Percentiles rank a stretch among this genome's conserved stretches.
phyloP scores from a whole-genome alignment of 2,113 vertebrate genomes.

The Cacatua alba region DNA sequence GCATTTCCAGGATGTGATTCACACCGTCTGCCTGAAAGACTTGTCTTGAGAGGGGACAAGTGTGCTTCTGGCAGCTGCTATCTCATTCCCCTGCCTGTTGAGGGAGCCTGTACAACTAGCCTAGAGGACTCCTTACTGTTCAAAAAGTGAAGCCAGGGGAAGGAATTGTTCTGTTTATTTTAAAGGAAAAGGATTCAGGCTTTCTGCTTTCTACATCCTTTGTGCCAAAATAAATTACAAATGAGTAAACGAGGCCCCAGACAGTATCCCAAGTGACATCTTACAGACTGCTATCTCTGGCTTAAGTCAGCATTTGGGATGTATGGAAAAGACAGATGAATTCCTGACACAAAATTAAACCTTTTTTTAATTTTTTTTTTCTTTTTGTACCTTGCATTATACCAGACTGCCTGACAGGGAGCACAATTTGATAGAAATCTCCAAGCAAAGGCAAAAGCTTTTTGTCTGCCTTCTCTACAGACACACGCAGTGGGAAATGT shows the following conservation, averaged over 20 bases:
- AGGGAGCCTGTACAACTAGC: not conserved
- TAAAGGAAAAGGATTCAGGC: not conserved
- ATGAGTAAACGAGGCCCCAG: not conserved
- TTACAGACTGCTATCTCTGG: not conserved
- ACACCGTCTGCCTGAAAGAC: not conserved
- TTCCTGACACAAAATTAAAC: not conserved
- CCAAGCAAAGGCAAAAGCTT: slow-evolving; percentile 29
- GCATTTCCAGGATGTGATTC: slow-evolving; percentile 6
- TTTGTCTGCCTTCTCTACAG: slow-evolving; percentile 49
- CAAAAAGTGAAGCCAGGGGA: not conserved
- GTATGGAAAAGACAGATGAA: not conserved
- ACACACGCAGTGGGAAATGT: slow-evolving; percentile 29
- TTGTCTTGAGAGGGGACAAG: not conserved
- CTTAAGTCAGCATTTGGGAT: not conserved
- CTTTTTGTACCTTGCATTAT: not conserved
- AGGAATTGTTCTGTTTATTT: not conserved
- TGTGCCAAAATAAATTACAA: not conserved
- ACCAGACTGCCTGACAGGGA: not conserved
- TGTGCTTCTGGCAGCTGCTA: not conserved
- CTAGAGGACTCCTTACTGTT: not conserved
- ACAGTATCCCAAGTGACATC: not conserved
- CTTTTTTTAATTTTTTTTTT: not conserved
- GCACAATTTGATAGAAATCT: slow-evolving; percentile 28
- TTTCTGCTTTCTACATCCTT: not conserved
- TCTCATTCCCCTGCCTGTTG: not conserved